These are phyloP conservation scores for Chymomyza amoena DNA, from an alignment of 2,888 invertebrate genomes.

Conservation along the genomic window DNA sequence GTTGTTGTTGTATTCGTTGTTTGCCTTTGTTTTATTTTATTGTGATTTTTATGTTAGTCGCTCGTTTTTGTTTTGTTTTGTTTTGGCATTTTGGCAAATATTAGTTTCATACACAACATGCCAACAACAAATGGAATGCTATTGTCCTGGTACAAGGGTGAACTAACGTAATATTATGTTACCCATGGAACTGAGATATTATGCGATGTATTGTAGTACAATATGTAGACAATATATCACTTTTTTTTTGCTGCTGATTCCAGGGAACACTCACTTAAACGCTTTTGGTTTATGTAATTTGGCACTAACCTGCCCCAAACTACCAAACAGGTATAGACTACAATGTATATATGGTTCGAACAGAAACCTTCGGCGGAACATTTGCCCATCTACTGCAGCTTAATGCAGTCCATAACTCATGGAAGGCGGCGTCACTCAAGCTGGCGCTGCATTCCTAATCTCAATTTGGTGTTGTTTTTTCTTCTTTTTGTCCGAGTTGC, in stretches of 20 bases:
- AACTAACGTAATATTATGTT: neutral
- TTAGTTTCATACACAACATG: conserved; percentile 50
- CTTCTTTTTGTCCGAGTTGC: conserved; percentile 39
- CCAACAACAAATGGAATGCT: conserved; percentile 40
- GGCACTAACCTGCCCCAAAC: neutral
- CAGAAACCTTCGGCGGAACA: neutral
- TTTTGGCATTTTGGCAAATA: conserved; percentile 63
- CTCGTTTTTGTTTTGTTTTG: conserved; percentile 48
- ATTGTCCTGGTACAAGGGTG: conserved; percentile 24
- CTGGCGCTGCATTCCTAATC: conserved; percentile 54
- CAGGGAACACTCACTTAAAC: neutral
- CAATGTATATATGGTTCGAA: neutral
- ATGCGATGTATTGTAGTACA: neutral
- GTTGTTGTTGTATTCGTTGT: conserved; percentile 7
- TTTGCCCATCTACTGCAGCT: conserved; percentile 36
- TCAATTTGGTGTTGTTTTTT: conserved; percentile 50
- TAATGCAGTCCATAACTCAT: conserved; percentile 75
- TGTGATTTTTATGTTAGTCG: conserved; percentile 56
- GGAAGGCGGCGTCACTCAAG: conserved; percentile 43
- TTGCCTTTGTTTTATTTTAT: conserved; percentile 55
- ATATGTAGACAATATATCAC: neutral
- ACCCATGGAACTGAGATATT: neutral
- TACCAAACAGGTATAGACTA: neutral
- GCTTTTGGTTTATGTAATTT: neutral
- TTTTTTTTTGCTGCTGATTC: neutral